These are phyloP conservation scores for Hyposmocoma kahamanoa DNA, from an alignment of 1,140 invertebrate genomes.

Conservation along the genomic window DNA sequence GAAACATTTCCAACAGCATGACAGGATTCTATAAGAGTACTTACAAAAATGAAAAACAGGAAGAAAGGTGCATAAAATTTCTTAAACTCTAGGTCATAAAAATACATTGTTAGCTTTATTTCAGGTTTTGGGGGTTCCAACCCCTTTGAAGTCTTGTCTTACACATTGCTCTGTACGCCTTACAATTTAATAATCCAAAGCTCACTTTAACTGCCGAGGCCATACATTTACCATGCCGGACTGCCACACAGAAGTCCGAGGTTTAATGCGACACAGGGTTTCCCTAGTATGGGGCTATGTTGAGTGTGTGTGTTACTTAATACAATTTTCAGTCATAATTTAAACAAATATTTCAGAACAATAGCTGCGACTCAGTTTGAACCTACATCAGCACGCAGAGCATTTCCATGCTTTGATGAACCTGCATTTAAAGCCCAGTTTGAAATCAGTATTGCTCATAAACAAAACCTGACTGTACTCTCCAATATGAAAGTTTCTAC, in stretches of 20 bases:
- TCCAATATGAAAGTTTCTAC: conserved; percentile 77
- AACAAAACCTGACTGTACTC: conserved; percentile 69
- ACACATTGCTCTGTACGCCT: no score
- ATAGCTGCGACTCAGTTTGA: conserved; percentile 81
- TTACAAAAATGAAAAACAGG: conserved; percentile 73
- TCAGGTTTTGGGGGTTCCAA: no score
- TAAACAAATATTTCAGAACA: conserved; percentile 66
- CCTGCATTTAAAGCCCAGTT: conserved; percentile 86
- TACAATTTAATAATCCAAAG: no score
- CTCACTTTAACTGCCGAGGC: no score
- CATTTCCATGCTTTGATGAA: conserved; percentile 86
- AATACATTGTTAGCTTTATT: no score
- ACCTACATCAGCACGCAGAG: conserved; percentile 78
- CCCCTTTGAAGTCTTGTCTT: no score
- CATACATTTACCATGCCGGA: no score
- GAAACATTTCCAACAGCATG: conserved; percentile 75
- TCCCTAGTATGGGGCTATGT: no score
- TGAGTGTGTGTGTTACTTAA: neutral
- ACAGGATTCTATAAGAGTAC: conserved; percentile 89
- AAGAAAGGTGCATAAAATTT: conserved; percentile 60
- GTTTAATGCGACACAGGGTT: no score
- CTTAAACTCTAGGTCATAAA: no score
- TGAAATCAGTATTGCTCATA: conserved; percentile 77
- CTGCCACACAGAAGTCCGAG: no score
- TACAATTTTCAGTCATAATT: neutral